Conservation (phyloP, 2,797 vertebrate genomes). For the Xiphorhynchus erythropygius region DNA sequence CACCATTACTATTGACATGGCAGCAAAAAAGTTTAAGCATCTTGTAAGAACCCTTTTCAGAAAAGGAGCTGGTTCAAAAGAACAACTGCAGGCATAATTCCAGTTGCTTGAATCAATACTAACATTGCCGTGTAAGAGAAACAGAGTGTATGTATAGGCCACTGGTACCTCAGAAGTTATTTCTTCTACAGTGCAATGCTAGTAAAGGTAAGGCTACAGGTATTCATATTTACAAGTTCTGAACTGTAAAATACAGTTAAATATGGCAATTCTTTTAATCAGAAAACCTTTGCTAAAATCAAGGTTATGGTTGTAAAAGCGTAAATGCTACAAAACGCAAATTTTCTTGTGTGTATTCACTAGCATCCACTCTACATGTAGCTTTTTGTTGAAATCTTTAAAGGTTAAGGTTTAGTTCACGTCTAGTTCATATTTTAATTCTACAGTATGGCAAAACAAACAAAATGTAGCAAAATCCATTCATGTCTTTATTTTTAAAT, state of each 20-base stretch:
- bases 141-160: background rate
- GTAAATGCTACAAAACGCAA: background rate
- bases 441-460: background rate
- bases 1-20: background rate
- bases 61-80: background rate
- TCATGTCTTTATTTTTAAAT: background rate
- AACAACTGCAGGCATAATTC: background rate
- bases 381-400: background rate
- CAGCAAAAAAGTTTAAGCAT: background rate
- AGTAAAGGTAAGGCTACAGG: background rate
- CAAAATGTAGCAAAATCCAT: background rate
- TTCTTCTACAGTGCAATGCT: background rate
- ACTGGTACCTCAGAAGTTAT: rapidly evolving
- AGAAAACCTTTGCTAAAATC: background rate
- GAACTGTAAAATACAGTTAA: background rate
- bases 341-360: background rate
- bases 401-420: background rate
- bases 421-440: background rate
- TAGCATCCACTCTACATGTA: background rate
- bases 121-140: background rate
- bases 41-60: background rate
- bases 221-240: background rate
- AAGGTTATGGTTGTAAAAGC: background rate
- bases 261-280: background rate
- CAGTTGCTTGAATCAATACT: background rate